Percentiles rank a stretch among this genome's conserved stretches.
These are phyloP conservation scores for Scyliorhinus canicula DNA, from an alignment of 2,797 vertebrate genomes.

Conservation along the genomic window DNA sequence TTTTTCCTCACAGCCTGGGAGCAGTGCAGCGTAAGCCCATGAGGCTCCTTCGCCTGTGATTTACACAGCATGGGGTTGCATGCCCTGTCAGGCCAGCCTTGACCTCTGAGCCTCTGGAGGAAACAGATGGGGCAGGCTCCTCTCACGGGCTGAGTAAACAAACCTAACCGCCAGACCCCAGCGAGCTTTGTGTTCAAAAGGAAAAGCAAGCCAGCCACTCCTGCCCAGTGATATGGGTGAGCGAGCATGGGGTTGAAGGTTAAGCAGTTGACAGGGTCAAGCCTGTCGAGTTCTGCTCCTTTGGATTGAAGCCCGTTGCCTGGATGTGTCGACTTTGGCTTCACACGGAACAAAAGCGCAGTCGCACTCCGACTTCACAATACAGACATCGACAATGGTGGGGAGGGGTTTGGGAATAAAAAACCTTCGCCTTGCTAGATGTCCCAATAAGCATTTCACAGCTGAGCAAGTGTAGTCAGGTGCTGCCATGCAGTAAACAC, in stretches of 20 bases:
- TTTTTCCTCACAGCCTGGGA: not conserved
- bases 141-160: slow-evolving; percentile 10
- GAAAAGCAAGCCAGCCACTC: not conserved
- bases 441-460: not conserved
- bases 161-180: not conserved
- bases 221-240: slow-evolving; percentile 3
- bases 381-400: not conserved
- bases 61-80: not conserved
- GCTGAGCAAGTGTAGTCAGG: not conserved
- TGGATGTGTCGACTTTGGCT: not conserved
- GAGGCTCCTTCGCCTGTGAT: not conserved
- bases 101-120: not conserved
- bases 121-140: not conserved
- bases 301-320: not conserved
- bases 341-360: not conserved
- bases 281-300: not conserved
- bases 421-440: not conserved
- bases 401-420: not conserved
- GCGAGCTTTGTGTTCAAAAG: not conserved
- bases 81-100: not conserved
- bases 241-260: not conserved
- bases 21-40: not conserved
- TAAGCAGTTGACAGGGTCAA: not conserved
- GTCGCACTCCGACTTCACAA: no score
- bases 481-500: not conserved